phyloP scores from a whole-genome alignment of 2,888 invertebrate species.

The Scaptomyza tumidula region DNA sequence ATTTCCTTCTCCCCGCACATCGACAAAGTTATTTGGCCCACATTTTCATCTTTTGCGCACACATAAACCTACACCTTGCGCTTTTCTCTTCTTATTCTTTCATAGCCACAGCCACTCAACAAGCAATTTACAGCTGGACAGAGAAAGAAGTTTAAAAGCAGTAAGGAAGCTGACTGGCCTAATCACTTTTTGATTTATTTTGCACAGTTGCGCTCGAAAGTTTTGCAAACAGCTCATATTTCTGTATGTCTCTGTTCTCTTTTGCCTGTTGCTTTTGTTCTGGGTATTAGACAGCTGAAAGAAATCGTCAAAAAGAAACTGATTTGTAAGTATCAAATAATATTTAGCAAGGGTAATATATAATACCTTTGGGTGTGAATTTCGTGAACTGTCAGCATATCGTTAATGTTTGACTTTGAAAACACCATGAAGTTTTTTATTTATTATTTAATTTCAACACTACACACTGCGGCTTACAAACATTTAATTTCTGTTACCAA shows the following conservation, averaged over 20 bases:
- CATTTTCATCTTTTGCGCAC: constrained; percentile 57
- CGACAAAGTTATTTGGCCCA: constrained; percentile 51
- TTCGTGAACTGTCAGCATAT: constrained; percentile 43
- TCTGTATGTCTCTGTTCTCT: constrained; percentile 33
- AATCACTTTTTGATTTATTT: constrained; percentile 79
- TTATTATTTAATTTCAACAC: background rate
- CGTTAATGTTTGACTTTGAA: constrained; percentile 32
- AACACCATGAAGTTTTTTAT: constrained; percentile 17
- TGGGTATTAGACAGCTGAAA: constrained; percentile 4
- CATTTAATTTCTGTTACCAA: background rate
- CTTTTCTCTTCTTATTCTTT: constrained; percentile 35
- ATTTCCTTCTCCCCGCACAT: constrained; percentile 51
- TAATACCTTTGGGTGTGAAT: background rate
- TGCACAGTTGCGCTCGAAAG: constrained; percentile 51
- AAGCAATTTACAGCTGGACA: constrained; percentile 73
- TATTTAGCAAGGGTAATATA: background rate
- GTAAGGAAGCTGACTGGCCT: constrained; percentile 43
- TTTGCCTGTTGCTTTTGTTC: constrained; percentile 49
- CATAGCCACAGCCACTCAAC: constrained; percentile 66
- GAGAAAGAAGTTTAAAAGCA: constrained; percentile 5
- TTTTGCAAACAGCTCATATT: constrained; percentile 63
- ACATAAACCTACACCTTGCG: constrained; percentile 54
- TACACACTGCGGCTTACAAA: background rate
- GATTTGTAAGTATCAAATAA: constrained; percentile 9
- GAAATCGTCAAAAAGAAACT: background rate